Percentiles rank a stretch among this genome's conserved stretches.
These are phyloP conservation scores for Mastomys natalensis DNA, from an alignment of 2,113 vertebrate species.

Conservation along the genomic window DNA sequence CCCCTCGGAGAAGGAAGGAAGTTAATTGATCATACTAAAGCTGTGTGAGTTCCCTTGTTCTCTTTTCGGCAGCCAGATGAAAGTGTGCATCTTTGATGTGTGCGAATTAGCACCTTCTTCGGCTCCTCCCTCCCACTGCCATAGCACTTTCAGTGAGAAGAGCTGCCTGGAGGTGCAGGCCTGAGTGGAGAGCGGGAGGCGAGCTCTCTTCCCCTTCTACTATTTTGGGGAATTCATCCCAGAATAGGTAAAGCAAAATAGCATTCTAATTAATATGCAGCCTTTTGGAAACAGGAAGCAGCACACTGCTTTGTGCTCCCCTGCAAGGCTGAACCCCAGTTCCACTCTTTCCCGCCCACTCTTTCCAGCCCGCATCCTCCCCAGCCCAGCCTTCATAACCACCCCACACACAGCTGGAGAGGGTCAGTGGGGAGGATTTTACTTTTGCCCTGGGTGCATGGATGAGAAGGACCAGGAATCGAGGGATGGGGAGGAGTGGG, in stretches of 20 bases:
- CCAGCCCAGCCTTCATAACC: background rate
- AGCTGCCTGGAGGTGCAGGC: background rate
- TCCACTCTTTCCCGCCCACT: no score
- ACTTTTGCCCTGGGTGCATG: no score
- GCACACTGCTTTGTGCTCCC: background rate
- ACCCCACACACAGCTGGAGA: background rate
- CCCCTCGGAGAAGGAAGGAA: background rate
- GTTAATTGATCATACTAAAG: constrained; percentile 25
- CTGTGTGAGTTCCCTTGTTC: background rate
- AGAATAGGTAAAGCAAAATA: constrained; percentile 33
- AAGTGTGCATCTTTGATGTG: background rate
- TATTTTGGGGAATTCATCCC: constrained; percentile 26
- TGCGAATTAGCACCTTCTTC: constrained; percentile 22
- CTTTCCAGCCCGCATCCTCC: background rate
- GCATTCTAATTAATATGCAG: background rate
- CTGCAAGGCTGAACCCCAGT: background rate
- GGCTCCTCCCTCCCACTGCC: constrained; percentile 12
- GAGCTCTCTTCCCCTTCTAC: background rate
- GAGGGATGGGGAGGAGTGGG: background rate
- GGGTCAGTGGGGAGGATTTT: background rate
- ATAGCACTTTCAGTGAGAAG: background rate
- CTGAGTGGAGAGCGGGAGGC: accelerated
- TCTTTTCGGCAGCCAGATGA: background rate
- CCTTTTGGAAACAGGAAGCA: background rate
- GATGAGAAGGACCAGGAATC: background rate